Evolutionary conservation across 2,888 invertebrate species (phyloP).

Genomic region (Eledone cirrhosa): DNA sequence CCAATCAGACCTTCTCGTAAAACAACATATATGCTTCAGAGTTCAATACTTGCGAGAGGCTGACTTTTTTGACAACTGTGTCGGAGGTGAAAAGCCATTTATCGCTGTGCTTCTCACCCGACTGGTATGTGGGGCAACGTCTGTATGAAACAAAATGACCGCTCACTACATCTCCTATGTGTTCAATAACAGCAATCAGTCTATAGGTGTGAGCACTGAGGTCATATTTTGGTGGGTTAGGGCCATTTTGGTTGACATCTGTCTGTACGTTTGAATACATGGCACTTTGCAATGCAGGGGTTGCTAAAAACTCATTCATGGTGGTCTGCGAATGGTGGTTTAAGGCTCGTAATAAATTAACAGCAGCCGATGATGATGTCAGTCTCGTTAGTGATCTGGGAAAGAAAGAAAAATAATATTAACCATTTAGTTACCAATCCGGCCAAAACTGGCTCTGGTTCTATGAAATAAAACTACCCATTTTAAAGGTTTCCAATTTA

Average conservation of each 20-base stretch:
- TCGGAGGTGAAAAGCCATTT: slow-evolving; percentile 91
- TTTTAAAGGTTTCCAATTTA: too few species aligned
- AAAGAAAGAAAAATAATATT: neutral
- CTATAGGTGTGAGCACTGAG: slow-evolving; percentile 74
- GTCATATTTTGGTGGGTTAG: slow-evolving; percentile 36
- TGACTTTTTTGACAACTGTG: slow-evolving; percentile 82
- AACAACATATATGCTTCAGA: slow-evolving; percentile 92
- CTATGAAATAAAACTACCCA: too few species aligned
- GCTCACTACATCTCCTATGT: slow-evolving; percentile 86
- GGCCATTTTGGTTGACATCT: slow-evolving; percentile 45
- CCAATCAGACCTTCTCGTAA: slow-evolving; percentile 74
- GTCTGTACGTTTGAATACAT: slow-evolving; percentile 54
- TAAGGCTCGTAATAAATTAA: slow-evolving; percentile 60
- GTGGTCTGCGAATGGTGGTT: slow-evolving; percentile 59
- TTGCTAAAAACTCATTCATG: slow-evolving; percentile 48
- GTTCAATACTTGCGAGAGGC: slow-evolving; percentile 82
- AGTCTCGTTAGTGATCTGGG: too few species aligned
- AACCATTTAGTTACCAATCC: too few species aligned
- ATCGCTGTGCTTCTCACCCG: slow-evolving; percentile 50
- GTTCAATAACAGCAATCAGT: slow-evolving; percentile 86
- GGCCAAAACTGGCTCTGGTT: too few species aligned
- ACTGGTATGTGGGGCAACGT: slow-evolving; percentile 68
- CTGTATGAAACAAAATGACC: slow-evolving; percentile 96
- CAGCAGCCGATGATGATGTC: slow-evolving; percentile 47
- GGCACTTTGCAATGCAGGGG: slow-evolving; percentile 63